Evolutionary conservation across 2,888 invertebrate genomes (phyloP).

Genomic region (Drosophila antonietae): DNA sequence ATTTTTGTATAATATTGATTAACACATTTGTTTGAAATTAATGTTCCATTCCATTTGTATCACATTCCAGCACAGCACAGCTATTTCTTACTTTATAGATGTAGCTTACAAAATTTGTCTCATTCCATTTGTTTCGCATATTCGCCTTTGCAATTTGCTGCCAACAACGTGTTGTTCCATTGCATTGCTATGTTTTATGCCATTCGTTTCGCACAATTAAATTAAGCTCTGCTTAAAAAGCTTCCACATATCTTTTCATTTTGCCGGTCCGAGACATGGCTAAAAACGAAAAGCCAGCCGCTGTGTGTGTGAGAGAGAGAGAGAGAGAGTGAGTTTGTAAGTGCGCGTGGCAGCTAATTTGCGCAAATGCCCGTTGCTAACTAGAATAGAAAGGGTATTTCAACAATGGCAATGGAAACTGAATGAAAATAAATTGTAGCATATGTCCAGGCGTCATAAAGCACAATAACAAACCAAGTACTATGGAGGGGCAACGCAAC

Average conservation of each 20-base stretch:
- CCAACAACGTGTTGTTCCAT: not conserved
- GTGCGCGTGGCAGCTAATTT: slow-evolving; percentile 18
- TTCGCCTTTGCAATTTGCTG: too few relatives aligned
- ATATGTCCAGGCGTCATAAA: slow-evolving; percentile 60
- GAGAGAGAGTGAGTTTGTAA: not conserved
- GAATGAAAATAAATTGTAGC: slow-evolving; percentile 63
- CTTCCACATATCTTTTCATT: slow-evolving; percentile 19
- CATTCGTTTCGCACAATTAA: slow-evolving; percentile 13
- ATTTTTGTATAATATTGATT: too few relatives aligned
- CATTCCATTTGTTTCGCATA: not conserved
- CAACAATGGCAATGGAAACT: slow-evolving; percentile 38
- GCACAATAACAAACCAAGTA: slow-evolving; percentile 41
- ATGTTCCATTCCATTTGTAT: not conserved
- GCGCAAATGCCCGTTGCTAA: not conserved
- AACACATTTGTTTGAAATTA: not conserved
- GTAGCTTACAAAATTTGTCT: not conserved
- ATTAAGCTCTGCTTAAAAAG: slow-evolving; percentile 8
- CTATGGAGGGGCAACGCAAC: not conserved
- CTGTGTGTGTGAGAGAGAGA: not conserved
- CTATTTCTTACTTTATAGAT: too few relatives aligned
- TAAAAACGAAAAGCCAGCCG: slow-evolving; percentile 25
- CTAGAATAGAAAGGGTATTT: slow-evolving; percentile 4
- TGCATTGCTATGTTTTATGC: not conserved
- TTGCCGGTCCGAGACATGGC: slow-evolving; percentile 2
- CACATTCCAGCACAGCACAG: not conserved